phyloP scores from a whole-genome alignment of 2,113 vertebrate genomes.

The Lophius piscatorius region DNA sequence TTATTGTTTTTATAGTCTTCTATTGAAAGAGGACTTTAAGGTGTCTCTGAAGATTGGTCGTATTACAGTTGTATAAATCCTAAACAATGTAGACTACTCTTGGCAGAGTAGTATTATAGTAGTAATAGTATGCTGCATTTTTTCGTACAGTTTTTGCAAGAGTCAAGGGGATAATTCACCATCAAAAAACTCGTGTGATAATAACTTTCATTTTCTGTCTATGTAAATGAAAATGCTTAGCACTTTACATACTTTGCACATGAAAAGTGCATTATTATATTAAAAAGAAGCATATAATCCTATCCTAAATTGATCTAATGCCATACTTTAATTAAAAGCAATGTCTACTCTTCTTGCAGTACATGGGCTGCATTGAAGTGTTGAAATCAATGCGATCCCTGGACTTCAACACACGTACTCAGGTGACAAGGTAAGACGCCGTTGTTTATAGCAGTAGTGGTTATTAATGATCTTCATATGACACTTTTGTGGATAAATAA shows the following conservation, averaged over 20 bases:
- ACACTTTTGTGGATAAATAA: neutral
- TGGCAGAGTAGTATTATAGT: too few relatives aligned
- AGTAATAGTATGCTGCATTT: too few relatives aligned
- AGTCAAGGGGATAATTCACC: too few relatives aligned
- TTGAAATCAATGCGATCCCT: constrained; percentile 95
- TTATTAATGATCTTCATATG: neutral
- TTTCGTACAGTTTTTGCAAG: too few relatives aligned
- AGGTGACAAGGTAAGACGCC: constrained; percentile 90
- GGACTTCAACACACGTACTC: constrained; percentile 95
- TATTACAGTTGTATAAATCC: too few relatives aligned
- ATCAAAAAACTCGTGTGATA: too few relatives aligned
- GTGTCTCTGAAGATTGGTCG: too few relatives aligned
- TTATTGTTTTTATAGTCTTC: too few relatives aligned
- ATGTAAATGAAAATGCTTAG: neutral
- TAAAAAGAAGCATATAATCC: neutral
- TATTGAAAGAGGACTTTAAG: too few relatives aligned
- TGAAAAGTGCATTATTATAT: too few relatives aligned
- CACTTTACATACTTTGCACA: too few relatives aligned
- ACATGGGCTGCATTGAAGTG: constrained; percentile 98
- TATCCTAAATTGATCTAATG: neutral
- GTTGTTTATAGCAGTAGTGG: neutral
- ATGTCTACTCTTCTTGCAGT: constrained; percentile 74
- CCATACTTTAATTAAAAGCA: neutral
- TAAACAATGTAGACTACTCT: too few relatives aligned
- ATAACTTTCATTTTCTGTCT: neutral